Evolutionary conservation across 2,888 invertebrate genomes (phyloP).

Genomic region (Quadriops clusia): DNA sequence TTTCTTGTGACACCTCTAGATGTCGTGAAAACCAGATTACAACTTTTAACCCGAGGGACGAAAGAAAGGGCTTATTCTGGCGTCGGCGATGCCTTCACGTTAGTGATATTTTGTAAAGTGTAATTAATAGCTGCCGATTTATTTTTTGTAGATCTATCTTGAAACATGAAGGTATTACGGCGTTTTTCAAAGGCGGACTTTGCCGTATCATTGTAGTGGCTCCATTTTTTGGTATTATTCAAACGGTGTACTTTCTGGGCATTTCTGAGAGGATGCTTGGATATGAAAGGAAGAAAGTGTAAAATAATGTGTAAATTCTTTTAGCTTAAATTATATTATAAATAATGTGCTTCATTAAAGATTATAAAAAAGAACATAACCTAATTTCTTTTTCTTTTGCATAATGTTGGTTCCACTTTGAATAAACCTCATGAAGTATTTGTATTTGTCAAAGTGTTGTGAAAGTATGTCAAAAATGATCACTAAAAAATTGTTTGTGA

Average conservation of each 20-base stretch:
- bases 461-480: too few species aligned
- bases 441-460: too few species aligned
- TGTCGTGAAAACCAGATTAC: constrained; percentile 94
- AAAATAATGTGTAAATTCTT: constrained; percentile 1
- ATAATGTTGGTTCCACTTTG: too few species aligned
- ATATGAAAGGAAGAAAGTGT: constrained; percentile 23
- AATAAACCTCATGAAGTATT: too few species aligned
- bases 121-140: too few species aligned
- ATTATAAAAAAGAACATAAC: too few species aligned
- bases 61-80: constrained; percentile 81
- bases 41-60: constrained; percentile 77
- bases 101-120: too few species aligned
- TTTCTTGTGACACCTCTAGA: constrained; percentile 90
- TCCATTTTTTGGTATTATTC: constrained; percentile 96
- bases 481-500: too few species aligned
- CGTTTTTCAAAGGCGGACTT: constrained; percentile 96
- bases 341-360: too few species aligned
- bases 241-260: constrained; percentile 93
- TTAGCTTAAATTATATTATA: too few species aligned
- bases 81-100: constrained; percentile 82
- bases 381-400: too few species aligned
- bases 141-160: constrained; percentile 65
- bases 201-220: constrained; percentile 98
- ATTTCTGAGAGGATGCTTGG: constrained; percentile 75
- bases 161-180: constrained; percentile 77